Conservation (phyloP, 2,888 invertebrate genomes). For the Tetrapedia diversipes region DNA sequence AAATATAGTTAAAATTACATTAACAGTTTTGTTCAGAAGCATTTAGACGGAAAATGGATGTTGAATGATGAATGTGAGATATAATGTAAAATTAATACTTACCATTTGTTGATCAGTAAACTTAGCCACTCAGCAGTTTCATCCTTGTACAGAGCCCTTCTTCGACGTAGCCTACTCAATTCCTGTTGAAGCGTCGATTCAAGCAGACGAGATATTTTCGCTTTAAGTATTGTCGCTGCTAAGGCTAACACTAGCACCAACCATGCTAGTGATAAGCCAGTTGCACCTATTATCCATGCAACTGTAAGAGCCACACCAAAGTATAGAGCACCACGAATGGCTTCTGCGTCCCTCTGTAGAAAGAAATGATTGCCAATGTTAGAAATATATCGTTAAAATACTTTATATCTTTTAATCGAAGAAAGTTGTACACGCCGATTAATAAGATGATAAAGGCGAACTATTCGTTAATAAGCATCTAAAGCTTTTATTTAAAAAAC, state of each 20-base stretch:
- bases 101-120: conserved; percentile 84
- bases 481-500: too few relatives aligned
- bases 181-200: conserved; percentile 78
- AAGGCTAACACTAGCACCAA: conserved; percentile 78
- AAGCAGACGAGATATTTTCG: conserved; percentile 77
- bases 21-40: too few relatives aligned
- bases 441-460: too few relatives aligned
- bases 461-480: too few relatives aligned
- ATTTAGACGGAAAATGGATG: too few relatives aligned
- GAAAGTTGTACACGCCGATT: too few relatives aligned
- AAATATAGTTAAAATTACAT: too few relatives aligned
- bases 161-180: conserved; percentile 81
- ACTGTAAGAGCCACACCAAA: conserved; percentile 75
- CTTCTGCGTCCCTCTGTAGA: conserved; percentile 77
- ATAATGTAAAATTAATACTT: conserved; percentile 59
- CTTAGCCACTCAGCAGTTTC: conserved; percentile 85
- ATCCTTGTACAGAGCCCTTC: conserved; percentile 83
- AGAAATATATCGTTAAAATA: too few relatives aligned
- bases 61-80: not conserved
- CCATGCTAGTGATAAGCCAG: conserved; percentile 81
- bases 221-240: conserved; percentile 75
- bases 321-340: conserved; percentile 72
- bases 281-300: conserved; percentile 80
- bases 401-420: too few relatives aligned
- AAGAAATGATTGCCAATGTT: conserved; percentile 25